These are phyloP conservation scores for Lasius platythorax DNA, from an alignment of 2,888 invertebrate genomes.

Conservation along the genomic window DNA sequence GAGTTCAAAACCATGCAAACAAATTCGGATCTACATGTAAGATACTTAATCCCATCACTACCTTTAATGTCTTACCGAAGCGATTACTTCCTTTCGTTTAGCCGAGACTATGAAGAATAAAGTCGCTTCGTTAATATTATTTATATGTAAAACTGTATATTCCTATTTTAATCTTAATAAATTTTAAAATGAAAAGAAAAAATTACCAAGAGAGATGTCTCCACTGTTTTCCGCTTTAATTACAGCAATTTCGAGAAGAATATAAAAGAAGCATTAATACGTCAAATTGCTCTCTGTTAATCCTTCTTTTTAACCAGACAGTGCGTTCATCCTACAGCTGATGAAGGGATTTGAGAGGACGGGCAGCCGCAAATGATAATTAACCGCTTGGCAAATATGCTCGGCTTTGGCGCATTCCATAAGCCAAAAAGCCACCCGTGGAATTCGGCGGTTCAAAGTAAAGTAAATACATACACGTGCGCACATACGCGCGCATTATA, in stretches of 20 bases:
- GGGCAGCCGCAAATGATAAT: slow-evolving; percentile 73
- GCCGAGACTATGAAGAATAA: neutral
- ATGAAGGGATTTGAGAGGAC: slow-evolving; percentile 31
- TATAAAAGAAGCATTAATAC: neutral
- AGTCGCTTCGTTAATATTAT: neutral
- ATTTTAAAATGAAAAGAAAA: neutral
- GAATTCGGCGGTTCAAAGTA: slow-evolving; percentile 76
- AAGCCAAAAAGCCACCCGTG: slow-evolving; percentile 72
- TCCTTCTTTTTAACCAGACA: slow-evolving; percentile 22
- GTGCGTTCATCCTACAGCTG: neutral
- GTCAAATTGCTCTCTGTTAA: neutral
- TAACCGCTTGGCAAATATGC: slow-evolving; percentile 79
- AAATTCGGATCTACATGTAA: too few relatives aligned
- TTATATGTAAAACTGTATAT: too few relatives aligned
- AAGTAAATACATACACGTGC: slow-evolving; percentile 71
- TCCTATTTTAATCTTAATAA: too few relatives aligned
- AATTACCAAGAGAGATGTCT: neutral
- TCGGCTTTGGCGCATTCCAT: slow-evolving; percentile 71
- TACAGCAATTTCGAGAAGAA: neutral
- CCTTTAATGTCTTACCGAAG: neutral
- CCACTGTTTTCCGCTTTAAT: neutral
- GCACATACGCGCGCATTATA: slow-evolving; percentile 6
- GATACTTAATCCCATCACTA: too few relatives aligned
- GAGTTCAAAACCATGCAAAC: too few relatives aligned
- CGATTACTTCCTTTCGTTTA: neutral